phyloP scores from a whole-genome alignment of 2,797 vertebrate genomes.

The Syndactyla subalaris region DNA sequence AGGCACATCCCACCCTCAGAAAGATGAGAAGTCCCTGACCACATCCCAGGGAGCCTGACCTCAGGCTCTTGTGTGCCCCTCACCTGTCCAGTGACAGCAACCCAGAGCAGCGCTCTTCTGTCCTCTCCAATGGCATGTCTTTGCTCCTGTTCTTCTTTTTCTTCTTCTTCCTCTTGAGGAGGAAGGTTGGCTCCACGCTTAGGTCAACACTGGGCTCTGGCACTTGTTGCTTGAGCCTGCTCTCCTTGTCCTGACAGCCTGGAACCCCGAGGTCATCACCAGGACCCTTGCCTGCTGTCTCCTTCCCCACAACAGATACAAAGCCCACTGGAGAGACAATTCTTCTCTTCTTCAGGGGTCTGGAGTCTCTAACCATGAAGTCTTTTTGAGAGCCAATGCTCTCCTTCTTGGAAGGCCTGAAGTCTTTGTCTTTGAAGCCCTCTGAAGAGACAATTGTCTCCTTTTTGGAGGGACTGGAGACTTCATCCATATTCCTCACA shows the following conservation, averaged over 20 bases:
- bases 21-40: rapidly evolving
- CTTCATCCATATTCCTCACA: background rate
- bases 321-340: background rate
- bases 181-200: constrained; percentile 15
- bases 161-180: constrained; percentile 43
- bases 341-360: constrained; percentile 19
- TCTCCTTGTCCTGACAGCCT: background rate
- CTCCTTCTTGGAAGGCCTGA: background rate
- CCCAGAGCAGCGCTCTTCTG: background rate
- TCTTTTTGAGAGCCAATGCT: background rate
- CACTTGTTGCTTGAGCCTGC: background rate
- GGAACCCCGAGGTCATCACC: background rate
- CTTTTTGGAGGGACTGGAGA: background rate
- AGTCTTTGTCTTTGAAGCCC: background rate
- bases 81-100: background rate
- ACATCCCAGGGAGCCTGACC: background rate
- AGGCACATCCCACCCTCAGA: background rate
- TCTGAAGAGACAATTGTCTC: background rate
- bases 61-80: background rate
- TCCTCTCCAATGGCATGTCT: background rate
- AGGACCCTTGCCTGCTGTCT: background rate
- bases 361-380: background rate
- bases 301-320: rapidly evolving
- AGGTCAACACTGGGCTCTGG: background rate
- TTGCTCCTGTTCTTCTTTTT: constrained; percentile 4